Evolutionary conservation across 2,113 vertebrate species (phyloP).

Genomic region (Orcinus orca): DNA sequence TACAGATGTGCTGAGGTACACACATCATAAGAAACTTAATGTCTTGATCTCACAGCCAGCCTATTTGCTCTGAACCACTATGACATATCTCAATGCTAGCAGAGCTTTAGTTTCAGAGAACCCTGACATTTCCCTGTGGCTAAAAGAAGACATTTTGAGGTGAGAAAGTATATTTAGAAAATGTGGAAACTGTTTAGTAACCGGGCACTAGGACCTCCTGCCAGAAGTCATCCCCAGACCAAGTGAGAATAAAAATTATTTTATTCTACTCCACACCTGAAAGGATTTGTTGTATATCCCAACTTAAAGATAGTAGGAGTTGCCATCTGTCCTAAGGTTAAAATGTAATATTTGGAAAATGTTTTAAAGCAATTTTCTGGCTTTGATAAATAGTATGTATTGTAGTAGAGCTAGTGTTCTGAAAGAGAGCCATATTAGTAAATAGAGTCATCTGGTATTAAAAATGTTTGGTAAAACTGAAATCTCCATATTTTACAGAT

Average conservation of each 20-base stretch:
- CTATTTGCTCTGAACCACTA: not conserved
- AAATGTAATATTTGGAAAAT: not conserved
- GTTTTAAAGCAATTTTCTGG: not conserved
- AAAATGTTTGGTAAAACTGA: conserved; percentile 6
- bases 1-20: not conserved
- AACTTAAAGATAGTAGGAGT: not conserved
- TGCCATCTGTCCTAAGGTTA: not conserved
- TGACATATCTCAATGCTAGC: not conserved
- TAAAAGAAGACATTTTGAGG: not conserved
- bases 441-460: conserved; percentile 18
- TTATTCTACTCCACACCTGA: not conserved
- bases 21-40: not conserved
- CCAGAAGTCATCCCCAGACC: not conserved
- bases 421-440: conserved; percentile 17
- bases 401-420: not conserved
- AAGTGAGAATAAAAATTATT: not conserved
- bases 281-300: not conserved
- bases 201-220: not conserved
- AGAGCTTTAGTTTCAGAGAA: not conserved
- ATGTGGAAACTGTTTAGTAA: not conserved
- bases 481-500: not conserved
- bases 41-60: not conserved
- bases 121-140: not conserved
- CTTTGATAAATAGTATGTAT: conserved; percentile 4
- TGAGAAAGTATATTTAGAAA: not conserved